Evolutionary conservation across 1,140 invertebrate species (phyloP).

Genomic region (Lordiphosa collinella): DNA sequence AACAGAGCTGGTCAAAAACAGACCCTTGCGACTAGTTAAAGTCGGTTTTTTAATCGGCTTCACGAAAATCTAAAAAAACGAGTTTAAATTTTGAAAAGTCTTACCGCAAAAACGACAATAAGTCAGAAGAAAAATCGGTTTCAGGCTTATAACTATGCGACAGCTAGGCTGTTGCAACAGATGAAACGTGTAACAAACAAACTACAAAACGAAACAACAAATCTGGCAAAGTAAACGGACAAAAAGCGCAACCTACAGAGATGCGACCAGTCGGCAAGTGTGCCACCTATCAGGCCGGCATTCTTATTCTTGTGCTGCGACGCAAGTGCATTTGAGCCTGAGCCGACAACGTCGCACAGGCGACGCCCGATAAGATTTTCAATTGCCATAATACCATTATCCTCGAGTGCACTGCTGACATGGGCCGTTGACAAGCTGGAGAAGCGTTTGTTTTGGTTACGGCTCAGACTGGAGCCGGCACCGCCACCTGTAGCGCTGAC

Average conservation of each 20-base stretch:
- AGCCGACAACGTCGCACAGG: slow-evolving; percentile 70
- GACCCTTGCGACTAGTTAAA: too few species aligned
- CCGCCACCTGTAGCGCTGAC: neutral
- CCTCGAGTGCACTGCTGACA: slow-evolving; percentile 51
- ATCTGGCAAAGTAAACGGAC: slow-evolving; percentile 41
- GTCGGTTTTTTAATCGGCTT: too few species aligned
- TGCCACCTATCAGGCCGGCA: slow-evolving; percentile 69
- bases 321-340: slow-evolving; percentile 48
- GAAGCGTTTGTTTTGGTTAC: slow-evolving; percentile 63
- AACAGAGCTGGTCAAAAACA: too few species aligned
- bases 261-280: slow-evolving; percentile 77
- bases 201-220: slow-evolving; percentile 32
- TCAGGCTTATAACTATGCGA: too few species aligned
- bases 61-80: too few species aligned
- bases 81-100: too few species aligned
- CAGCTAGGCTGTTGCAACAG: too few species aligned
- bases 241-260: slow-evolving; percentile 79
- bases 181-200: slow-evolving; percentile 15
- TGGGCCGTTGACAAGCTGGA: slow-evolving; percentile 51
- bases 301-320: slow-evolving; percentile 71
- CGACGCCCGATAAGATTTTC: slow-evolving; percentile 78
- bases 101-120: too few species aligned
- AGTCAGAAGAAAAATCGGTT: too few species aligned
- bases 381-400: slow-evolving; percentile 79
- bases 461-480: slow-evolving; percentile 25